Base-by-base conservation (phyloP, 2,797 vertebrate genomes). In the Cyprinella venusta region DNA sequence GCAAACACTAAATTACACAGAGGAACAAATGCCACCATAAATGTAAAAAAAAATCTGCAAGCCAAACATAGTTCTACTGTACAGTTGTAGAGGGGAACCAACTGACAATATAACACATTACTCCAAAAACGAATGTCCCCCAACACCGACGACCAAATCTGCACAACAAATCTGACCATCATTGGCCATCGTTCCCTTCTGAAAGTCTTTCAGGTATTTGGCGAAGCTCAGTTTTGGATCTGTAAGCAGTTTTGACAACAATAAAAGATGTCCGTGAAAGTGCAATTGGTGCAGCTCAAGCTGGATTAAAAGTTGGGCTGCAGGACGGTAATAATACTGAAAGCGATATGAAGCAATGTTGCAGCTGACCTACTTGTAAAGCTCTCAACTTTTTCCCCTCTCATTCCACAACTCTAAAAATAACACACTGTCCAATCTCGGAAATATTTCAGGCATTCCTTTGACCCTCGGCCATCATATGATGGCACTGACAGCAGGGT, bases 351-450 rank as follows among this genome's bases (percentile, higher is more conserved):
- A 92, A 90, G 91, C 69, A 92, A 88, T 90, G 90, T 91, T 92
- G 90, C 88, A 92, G 91, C 91, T 94, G 95, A 95, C 94, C 94
- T 94, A 95, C 94, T 95, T 95, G 91, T 91, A 87, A 88, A 89
- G 90, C 93, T 95, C 91, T 92, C 92, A 92, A 94, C 91, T 92
- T 94, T 94, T 90, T 61, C 30, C 79, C 65, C 63, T 79, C 61
- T 75, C 65, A 36, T 82, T 93, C 92, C 93, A 65, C 92, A 94
- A 90, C 90, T 93, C 93, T 94, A 94, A 93, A 94, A 95, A 95
- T 94, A 95, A 89, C 90, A 92, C 90, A 59, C 88, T 91, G 92
- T 92, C 90, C 93, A 91, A 86, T 94, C 93, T 92, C 91, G 92
- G 92, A 93, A 92, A 91, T 89, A 91, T 93, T 91, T 94, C 91